phyloP scores from a whole-genome alignment of 1,140 invertebrate species.

The Drosophila serrata region DNA sequence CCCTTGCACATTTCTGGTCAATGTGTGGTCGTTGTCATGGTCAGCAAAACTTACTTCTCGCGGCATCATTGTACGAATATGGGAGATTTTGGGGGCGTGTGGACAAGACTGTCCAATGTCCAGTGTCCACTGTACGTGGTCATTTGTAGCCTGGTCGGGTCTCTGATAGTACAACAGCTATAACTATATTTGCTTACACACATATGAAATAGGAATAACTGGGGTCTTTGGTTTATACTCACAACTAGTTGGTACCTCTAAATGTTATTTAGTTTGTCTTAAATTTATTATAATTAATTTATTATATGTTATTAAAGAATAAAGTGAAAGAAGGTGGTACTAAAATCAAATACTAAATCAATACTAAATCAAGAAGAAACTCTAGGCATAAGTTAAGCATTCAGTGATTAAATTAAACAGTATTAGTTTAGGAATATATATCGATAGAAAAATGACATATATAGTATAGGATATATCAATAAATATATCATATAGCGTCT shows the following conservation, averaged over 20 bases:
- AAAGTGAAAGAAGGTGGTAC: no score
- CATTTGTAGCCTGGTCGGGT: slow-evolving; percentile 4
- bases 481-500: no score
- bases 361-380: no score
- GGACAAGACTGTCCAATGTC: background rate
- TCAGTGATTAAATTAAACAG: no score
- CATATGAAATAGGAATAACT: slow-evolving; percentile 20
- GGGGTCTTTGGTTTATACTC: background rate
- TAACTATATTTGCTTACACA: slow-evolving; percentile 74
- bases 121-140: slow-evolving; percentile 2
- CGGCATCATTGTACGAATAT: slow-evolving; percentile 17
- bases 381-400: no score
- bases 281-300: no score
- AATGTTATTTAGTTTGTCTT: no score
- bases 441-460: background rate
- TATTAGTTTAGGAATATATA: background rate
- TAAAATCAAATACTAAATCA: no score
- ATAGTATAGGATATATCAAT: no score
- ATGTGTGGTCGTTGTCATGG: slow-evolving; percentile 63
- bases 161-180: slow-evolving; percentile 25
- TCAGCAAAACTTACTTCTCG: slow-evolving; percentile 76
- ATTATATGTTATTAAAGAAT: no score
- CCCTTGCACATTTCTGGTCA: slow-evolving; percentile 30
- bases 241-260: slow-evolving; percentile 21
- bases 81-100: slow-evolving; percentile 6